Evolutionary conservation across 2,113 vertebrate genomes (phyloP).

Genomic region (Indri indri): DNA sequence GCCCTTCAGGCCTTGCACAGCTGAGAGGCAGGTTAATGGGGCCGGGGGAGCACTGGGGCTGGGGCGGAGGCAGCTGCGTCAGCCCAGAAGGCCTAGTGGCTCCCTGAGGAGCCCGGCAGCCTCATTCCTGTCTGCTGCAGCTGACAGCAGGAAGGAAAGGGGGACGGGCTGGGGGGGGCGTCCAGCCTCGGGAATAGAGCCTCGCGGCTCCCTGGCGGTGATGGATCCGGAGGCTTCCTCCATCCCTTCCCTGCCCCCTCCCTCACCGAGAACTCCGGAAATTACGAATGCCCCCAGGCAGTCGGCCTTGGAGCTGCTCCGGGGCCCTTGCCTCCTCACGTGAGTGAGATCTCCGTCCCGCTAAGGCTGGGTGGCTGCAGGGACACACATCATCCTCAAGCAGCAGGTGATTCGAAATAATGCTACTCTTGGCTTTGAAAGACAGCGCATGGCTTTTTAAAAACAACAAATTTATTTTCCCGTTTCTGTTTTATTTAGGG

Average conservation of each 20-base stretch:
- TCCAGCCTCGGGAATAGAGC: background rate
- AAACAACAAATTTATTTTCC: background rate
- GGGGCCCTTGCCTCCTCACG: background rate
- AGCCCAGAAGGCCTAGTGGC: constrained; percentile 52
- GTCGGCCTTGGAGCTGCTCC: background rate
- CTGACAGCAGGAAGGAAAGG: constrained; percentile 36
- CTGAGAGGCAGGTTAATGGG: constrained; percentile 6
- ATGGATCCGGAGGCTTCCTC: background rate
- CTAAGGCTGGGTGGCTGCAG: background rate
- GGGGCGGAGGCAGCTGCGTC: constrained; percentile 35
- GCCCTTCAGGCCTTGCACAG: background rate
- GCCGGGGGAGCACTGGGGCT: background rate
- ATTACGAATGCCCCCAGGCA: background rate
- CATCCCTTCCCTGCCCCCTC: background rate
- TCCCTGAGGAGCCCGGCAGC: background rate
- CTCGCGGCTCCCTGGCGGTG: background rate
- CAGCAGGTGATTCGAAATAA: background rate
- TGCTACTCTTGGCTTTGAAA: background rate
- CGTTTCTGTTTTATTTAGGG: background rate
- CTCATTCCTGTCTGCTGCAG: background rate
- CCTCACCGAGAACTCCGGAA: background rate
- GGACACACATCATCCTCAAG: background rate
- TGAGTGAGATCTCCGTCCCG: background rate
- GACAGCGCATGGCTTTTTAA: background rate
- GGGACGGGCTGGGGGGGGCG: background rate